Base-by-base conservation (phyloP, 2,888 invertebrate genomes). In the Tenthredo notha region DNA sequence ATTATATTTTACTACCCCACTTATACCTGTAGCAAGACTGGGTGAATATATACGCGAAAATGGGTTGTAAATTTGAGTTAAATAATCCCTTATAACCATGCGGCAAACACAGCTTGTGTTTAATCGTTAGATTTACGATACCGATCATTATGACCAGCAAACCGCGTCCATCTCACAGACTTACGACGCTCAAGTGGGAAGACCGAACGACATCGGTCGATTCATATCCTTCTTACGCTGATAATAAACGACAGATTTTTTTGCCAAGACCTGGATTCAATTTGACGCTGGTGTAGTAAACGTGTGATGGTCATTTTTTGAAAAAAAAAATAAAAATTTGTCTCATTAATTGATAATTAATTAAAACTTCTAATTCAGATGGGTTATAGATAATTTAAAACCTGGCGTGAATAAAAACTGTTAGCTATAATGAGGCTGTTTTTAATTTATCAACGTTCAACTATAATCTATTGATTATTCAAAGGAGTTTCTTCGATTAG, bases 41-140 rank as follows among this genome's bases (percentile, higher is more conserved):
- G 37, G 47, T 9, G 12, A n/a, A 12, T 10, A 47, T 47, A 25
- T 25, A 29, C 2, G 70, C n/a, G 37, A 89, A 90, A 91, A 92
- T 91, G 90, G 92, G 91, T 90, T 90, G 91, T 92, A 91, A 91
- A 89, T 91, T 90, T 9, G 86, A 89, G 90, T 91, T 91, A 92
- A 93, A 92, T 92, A 92, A 92, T 92, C 92, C 90, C 89, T 89
- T 88, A 18, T 86, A 40, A n/a, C 21, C 47, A 12, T 43, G 85
- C 86, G 87, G 50, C 82, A 86, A 86, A 85, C 84, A 86, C 86
- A 85, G 85, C 87, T 84, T 15, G 84, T 33, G 65, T 84, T 85
- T 86, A 86, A 61, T 61, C 61, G 25, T 61, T 61, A 87, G 88
- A 88, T 88, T 88, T 88, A 88, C 87, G 86, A 86, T 84, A 83